Evolutionary conservation across 2,888 invertebrate species (phyloP), one percentile per base, ranked within the genome.

Genomic region (Julus scanicus): DNA sequence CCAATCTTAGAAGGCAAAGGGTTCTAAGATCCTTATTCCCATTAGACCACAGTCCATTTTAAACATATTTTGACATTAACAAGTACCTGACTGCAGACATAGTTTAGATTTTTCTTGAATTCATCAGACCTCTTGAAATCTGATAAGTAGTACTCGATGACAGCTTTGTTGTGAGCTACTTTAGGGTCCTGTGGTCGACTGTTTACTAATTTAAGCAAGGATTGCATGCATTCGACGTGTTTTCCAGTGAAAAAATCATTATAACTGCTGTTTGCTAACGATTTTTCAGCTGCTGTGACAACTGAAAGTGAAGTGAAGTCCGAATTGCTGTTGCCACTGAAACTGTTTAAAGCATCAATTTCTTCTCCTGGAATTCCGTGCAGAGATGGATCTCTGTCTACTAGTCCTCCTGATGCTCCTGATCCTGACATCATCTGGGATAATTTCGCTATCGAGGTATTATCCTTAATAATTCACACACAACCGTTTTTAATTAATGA

Each of bases 101-200:
- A 93, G 53, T 94, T 94, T 39, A 97, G 92, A 87, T 94, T 94
- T 91, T 95, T 95, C 89, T 95, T 94, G 91, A 97, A 95, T 88
- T 94, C 93, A 88, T 96, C 95, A 17, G 95, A 94, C 90, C 96
- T 95, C 90, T 94, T 95, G 91, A 95, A 91, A 6, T 91, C 91
- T 80, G 92, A 92, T 53, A 91, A 94, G 92, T 95, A 96, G 92
- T 96, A 97, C 91, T 97, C 96, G 0, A 95, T 95, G 0, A 98
- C 95, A 44, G 96, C 95, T 92, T 95, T 96, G 91, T 98, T 98
- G 91, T 97, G 97, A 84, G 94, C 93, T 1, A 97, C 94, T 91
- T 96, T 95, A 89, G 95, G 94, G 92, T 96, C 96, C 89, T 94
- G 94, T 0, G 94, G 94, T 87, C 95, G 93, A 37, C 90, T 90